Conservation (phyloP, 1,140 invertebrate species). For the Mylabris phalerata region DNA sequence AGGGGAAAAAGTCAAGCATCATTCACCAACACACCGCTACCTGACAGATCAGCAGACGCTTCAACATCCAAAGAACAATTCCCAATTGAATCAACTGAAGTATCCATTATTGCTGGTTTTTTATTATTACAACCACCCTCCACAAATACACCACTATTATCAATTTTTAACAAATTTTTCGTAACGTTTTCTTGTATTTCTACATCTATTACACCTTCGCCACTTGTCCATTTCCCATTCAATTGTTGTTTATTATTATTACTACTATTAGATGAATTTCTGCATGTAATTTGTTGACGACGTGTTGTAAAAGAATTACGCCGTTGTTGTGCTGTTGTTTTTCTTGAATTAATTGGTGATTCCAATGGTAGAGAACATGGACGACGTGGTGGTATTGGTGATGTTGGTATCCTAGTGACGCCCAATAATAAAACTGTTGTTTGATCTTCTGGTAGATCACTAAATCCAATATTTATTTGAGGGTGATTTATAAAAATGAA, state of each 20-base stretch:
- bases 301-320: constrained; percentile 10
- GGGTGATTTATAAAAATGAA: no score
- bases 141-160: background rate
- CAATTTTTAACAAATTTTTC: background rate
- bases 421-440: constrained; percentile 38
- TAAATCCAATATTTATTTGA: constrained; percentile 19
- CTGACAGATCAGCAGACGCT: constrained; percentile 69
- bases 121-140: background rate
- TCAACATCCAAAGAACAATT: constrained; percentile 78
- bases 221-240: constrained; percentile 3
- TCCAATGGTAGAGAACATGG: constrained; percentile 34
- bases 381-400: constrained; percentile 32
- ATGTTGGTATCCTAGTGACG: constrained; percentile 37
- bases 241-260: constrained; percentile 1
- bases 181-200: no score
- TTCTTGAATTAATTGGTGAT: background rate
- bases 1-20: background rate
- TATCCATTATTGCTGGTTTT: constrained; percentile 47
- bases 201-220: no score
- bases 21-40: constrained; percentile 43
- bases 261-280: constrained; percentile 16
- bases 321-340: constrained; percentile 3
- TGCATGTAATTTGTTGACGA: constrained; percentile 6
- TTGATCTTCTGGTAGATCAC: constrained; percentile 39
- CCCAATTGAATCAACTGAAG: constrained; percentile 66